Evolutionary conservation across 2,797 vertebrate genomes (phyloP).

Genomic region (Tangara arthus): DNA sequence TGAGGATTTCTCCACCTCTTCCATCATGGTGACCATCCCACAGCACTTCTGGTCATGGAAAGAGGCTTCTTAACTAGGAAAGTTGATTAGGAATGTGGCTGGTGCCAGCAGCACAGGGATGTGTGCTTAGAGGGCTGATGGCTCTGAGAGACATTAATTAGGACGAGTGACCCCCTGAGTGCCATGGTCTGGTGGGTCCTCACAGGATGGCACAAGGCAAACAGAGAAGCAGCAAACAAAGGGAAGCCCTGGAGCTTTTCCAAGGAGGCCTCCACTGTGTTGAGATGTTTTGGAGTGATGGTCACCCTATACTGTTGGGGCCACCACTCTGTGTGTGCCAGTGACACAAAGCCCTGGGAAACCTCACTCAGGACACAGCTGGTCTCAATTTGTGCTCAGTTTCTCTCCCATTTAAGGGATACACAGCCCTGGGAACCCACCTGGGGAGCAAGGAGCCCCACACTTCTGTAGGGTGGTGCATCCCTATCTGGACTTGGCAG

Average conservation of each 20-base stretch:
- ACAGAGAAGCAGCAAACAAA: background rate
- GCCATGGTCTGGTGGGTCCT: background rate
- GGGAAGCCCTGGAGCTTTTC: background rate
- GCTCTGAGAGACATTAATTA: background rate
- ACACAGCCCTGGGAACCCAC: rapidly evolving
- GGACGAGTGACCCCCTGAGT: background rate
- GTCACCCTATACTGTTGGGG: background rate
- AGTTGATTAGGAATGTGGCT: background rate
- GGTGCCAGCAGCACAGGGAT: background rate
- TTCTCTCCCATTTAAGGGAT: background rate
- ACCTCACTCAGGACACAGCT: rapidly evolving
- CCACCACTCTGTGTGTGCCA: rapidly evolving
- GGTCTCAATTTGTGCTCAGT: background rate
- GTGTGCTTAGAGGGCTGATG: background rate
- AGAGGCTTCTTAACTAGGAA: background rate
- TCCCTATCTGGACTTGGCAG: background rate
- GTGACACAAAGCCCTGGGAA: background rate
- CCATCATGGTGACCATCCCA: background rate
- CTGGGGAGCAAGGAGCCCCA: background rate
- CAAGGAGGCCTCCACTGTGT: background rate
- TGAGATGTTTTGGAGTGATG: rapidly evolving
- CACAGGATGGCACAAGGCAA: background rate
- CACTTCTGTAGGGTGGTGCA: background rate
- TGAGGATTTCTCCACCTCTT: background rate
- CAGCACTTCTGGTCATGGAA: background rate